Base-by-base conservation (phyloP, 2,113 vertebrate species). In the Labeo rohita region DNA sequence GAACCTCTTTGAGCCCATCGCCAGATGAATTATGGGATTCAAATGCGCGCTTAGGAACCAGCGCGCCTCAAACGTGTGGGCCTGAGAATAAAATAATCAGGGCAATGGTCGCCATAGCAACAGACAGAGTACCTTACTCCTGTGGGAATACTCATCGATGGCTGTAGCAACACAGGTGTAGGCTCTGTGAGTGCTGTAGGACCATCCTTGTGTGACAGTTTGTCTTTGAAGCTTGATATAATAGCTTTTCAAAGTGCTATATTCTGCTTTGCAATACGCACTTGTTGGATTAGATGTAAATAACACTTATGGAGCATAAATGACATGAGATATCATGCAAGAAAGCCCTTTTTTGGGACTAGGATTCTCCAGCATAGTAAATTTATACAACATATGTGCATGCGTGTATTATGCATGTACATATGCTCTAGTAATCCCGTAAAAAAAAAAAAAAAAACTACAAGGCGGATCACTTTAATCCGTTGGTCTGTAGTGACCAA, bases 101-200 rank as follows among this genome's bases (percentile, higher is more conserved):
- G 87, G 85, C 89, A 85, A 83, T 47, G 45, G 79, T 90, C 66
- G 16, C 83, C 87, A 90, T 87, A 77, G 87, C 87, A 90, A 90
- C 89, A 87, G 87, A 87, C 81, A 59, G n/a, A 84, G 81, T 50
- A 34, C 84, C n/a, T 10, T 73, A 47, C 72, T 79, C 70, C 73
- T 59, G 45, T 86, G 89, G 83, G 73, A 73, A 77, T 54, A 76
- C 72, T 82, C 85, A 83, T 39, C 34, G 39, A 66, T 50, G 70
- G 78, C 63, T 65, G 73, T n/a, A 73, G 28, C 39, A 63, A 36
- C 70, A 77, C 84, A 88, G 76, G 84, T 88, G 86, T 73, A 83
- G 84, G 10, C 76, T 56, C 13, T 43, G 15, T 54, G 78, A 56
- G 72, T 16, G 74, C 45, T 54, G 63, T 12, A 54, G 47, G 66